Conservation (phyloP, 2,888 invertebrate genomes). For the Caenorhabditis macrosperma region DNA sequence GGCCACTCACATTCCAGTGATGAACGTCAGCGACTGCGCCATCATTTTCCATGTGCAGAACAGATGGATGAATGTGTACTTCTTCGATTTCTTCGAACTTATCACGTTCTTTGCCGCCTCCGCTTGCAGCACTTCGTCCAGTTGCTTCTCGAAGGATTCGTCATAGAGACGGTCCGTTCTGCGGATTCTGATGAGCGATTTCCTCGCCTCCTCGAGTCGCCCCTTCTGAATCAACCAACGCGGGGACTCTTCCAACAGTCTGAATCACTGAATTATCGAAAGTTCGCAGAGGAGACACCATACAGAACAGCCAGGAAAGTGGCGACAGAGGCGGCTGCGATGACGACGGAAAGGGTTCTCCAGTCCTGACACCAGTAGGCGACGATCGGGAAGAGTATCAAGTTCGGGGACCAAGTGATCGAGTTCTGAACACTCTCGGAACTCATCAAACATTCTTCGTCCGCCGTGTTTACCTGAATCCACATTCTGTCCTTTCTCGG, state of each 20-base stretch:
- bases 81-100: constrained; percentile 45
- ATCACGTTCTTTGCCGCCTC: constrained; percentile 44
- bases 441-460: not conserved
- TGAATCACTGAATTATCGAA: constrained; percentile 9
- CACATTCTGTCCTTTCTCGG: constrained; percentile 75
- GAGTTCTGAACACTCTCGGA: constrained; percentile 41
- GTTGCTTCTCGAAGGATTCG: constrained; percentile 32
- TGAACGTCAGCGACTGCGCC: constrained; percentile 55
- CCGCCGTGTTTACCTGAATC: constrained; percentile 57
- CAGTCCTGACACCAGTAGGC: constrained; percentile 60
- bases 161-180: constrained; percentile 45
- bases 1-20: constrained; percentile 56
- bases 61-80: constrained; percentile 61
- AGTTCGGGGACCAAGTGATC: constrained; percentile 76
- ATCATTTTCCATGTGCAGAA: constrained; percentile 66
- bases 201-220: constrained; percentile 38
- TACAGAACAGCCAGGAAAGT: constrained; percentile 39
- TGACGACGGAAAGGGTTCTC: constrained; percentile 48
- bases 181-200: constrained; percentile 39
- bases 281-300: not conserved
- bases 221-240: constrained; percentile 61
- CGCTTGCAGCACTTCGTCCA: constrained; percentile 35
- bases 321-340: constrained; percentile 28
- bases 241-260: constrained; percentile 56
- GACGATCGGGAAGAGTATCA: constrained; percentile 72